Evolutionary conservation across 1,140 invertebrate species (phyloP).

Genomic region (Chironomus striatipennis): DNA sequence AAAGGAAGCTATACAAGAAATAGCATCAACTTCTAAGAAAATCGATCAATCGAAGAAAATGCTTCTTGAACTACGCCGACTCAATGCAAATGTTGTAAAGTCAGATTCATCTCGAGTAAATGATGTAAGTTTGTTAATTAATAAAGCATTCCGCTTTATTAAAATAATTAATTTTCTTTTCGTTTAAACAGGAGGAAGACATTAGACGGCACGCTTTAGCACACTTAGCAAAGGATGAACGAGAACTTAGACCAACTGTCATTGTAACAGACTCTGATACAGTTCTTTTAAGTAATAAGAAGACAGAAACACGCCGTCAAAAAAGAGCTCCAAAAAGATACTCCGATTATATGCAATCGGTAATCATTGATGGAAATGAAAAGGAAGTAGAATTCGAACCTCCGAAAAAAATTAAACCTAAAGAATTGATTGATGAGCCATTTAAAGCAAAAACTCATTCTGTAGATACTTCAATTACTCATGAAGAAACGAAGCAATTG

Average conservation of each 20-base stretch:
- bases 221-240: slow-evolving; percentile 36
- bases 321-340: slow-evolving; percentile 38
- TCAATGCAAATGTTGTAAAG: neutral
- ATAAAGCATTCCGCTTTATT: no score
- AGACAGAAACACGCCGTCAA: slow-evolving; percentile 36
- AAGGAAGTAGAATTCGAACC: slow-evolving; percentile 17
- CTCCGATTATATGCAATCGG: slow-evolving; percentile 34
- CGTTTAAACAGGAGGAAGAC: neutral
- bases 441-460: neutral
- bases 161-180: neutral
- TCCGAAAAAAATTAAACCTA: neutral
- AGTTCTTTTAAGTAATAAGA: slow-evolving; percentile 35
- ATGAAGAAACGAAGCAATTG: slow-evolving; percentile 25
- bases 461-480: neutral
- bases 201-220: slow-evolving; percentile 36
- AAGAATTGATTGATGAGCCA: neutral
- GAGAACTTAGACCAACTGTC: slow-evolving; percentile 37
- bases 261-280: slow-evolving; percentile 38
- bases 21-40: neutral
- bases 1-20: neutral
- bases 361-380: slow-evolving; percentile 30
- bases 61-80: neutral
- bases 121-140: neutral
- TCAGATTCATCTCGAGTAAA: neutral
- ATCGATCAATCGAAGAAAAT: neutral